Evolutionary conservation across 37 sponge, comb jelly and placozoan species (phyloP).

Genomic region (Halisarca cf. caerulea): DNA sequence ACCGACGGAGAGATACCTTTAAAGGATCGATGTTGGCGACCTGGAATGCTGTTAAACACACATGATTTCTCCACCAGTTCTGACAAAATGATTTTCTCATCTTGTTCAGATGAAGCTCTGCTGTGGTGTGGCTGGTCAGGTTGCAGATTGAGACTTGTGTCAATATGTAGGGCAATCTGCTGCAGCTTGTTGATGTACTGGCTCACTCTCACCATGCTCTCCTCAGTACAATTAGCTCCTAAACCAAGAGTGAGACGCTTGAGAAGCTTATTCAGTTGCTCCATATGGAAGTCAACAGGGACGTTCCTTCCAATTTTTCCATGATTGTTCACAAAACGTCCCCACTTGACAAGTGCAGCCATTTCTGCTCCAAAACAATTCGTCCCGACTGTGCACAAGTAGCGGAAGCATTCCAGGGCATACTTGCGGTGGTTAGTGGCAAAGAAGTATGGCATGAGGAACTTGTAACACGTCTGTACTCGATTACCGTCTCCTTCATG

Average conservation of each 20-base stretch:
- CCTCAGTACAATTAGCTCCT: background rate
- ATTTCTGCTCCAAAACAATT: conserved; percentile 8
- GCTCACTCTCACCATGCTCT: background rate
- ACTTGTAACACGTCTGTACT: conserved; percentile 33
- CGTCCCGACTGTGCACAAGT: too few species aligned
- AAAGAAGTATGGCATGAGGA: conserved; percentile 28
- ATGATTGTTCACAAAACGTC: conserved; percentile 26
- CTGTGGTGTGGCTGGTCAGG: too few species aligned
- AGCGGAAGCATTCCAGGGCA: too few species aligned
- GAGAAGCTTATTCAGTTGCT: conserved; percentile 7
- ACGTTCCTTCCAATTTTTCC: conserved; percentile 14
- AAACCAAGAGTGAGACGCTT: background rate
- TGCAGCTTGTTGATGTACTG: too few species aligned
- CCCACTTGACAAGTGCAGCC: conserved; percentile 3
- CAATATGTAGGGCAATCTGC: too few species aligned
- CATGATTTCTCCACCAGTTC: too few species aligned
- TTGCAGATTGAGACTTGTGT: too few species aligned
- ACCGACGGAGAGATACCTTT: too few species aligned
- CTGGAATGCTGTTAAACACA: too few species aligned
- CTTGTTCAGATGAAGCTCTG: too few species aligned
- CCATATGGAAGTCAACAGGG: conserved; percentile 33
- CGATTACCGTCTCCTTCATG: conserved; percentile 42
- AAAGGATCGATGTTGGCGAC: too few species aligned
- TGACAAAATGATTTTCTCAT: too few species aligned
- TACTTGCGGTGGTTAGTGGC: conserved; percentile 12